Conservation (phyloP, 2,113 vertebrate genomes). For the Chaetura pelagica region DNA sequence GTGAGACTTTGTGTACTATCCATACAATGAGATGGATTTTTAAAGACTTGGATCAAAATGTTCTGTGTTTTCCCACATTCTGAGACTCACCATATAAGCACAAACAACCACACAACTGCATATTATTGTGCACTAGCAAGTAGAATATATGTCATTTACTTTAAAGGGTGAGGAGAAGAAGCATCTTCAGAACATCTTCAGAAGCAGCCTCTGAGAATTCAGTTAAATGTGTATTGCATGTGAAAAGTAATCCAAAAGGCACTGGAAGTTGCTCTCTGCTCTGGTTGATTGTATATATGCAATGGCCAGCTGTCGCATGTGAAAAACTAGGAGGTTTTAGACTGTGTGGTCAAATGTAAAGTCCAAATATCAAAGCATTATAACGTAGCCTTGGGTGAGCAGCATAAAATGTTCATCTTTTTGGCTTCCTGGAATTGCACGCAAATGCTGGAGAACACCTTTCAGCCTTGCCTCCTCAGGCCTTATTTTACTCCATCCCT, state of each 20-base stretch:
- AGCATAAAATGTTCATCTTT: background rate
- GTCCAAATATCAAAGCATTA: background rate
- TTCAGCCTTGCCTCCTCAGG: background rate
- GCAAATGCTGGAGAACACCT: background rate
- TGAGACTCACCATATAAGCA: background rate
- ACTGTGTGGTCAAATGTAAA: background rate
- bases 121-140: background rate
- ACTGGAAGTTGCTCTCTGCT: background rate
- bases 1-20: background rate
- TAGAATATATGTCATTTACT: background rate
- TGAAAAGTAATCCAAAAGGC: background rate
- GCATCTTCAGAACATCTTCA: background rate
- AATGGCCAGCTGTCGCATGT: background rate
- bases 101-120: background rate
- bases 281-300: background rate
- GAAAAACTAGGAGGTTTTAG: background rate
- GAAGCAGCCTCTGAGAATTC: background rate
- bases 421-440: background rate
- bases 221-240: background rate
- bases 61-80: conserved; percentile 3
- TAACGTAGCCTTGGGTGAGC: background rate
- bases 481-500: background rate
- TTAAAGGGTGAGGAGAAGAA: background rate
- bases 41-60: background rate
- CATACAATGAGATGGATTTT: background rate